phyloP scores from a whole-genome alignment of 2,888 invertebrate species.

The Leptothorax acervorum region DNA sequence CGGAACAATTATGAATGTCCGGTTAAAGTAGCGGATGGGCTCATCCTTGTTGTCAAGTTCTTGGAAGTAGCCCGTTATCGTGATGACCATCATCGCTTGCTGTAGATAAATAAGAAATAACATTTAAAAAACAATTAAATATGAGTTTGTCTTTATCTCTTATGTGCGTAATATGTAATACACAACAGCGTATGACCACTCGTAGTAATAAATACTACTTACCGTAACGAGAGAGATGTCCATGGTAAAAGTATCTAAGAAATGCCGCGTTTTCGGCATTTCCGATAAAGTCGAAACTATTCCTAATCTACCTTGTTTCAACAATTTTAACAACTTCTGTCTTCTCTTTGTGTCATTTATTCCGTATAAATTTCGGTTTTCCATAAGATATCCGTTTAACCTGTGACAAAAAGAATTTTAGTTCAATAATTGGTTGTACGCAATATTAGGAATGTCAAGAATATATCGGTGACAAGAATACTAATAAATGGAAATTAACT shows the following conservation, averaged over 20 bases:
- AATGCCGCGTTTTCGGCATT: constrained; percentile 95
- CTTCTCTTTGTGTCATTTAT: constrained; percentile 88
- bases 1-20: constrained; percentile 93
- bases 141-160: neutral
- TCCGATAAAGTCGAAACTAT: constrained; percentile 92
- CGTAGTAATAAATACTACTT: constrained; percentile 72
- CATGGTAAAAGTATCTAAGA: constrained; percentile 94
- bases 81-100: constrained; percentile 92
- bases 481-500: too few relatives aligned
- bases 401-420: constrained; percentile 82
- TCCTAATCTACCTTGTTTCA: constrained; percentile 91
- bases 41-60: constrained; percentile 88
- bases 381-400: constrained; percentile 86
- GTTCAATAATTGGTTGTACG: too few relatives aligned
- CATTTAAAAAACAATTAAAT: neutral
- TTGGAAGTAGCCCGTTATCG: constrained; percentile 94
- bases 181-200: neutral
- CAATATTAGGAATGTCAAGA: too few relatives aligned
- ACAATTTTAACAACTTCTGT: constrained; percentile 86
- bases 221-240: constrained; percentile 94
- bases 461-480: too few relatives aligned
- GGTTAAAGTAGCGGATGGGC: constrained; percentile 89
- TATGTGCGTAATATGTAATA: neutral
- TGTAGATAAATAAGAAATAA: constrained; percentile 82
- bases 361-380: constrained; percentile 90